Evolutionary conservation across 2,113 vertebrate species (phyloP).

Genomic region (Oostethus manadensis): DNA sequence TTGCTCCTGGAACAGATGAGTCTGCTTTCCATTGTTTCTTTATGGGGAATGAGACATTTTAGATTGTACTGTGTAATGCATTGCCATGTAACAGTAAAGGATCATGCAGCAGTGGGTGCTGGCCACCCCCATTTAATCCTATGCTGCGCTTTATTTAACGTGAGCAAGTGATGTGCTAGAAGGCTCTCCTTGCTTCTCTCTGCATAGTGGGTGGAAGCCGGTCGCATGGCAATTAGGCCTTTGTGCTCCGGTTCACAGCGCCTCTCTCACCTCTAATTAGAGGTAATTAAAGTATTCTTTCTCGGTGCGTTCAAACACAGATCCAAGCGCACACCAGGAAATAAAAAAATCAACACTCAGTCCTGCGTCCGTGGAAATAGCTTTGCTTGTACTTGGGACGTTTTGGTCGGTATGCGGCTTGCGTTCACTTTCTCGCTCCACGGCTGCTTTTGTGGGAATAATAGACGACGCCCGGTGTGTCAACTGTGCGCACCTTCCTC

Average conservation of each 20-base stretch:
- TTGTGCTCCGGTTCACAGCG: constrained; percentile 29
- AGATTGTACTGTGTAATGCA: not conserved
- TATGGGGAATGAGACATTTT: too few relatives aligned
- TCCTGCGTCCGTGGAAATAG: not conserved
- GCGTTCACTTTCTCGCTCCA: too few relatives aligned
- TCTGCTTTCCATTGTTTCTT: not conserved
- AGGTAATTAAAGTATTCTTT: constrained; percentile 43
- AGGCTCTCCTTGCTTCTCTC: constrained; percentile 13
- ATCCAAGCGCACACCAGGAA: constrained; percentile 8
- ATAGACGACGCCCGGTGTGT: not conserved
- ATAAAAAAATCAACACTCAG: not conserved
- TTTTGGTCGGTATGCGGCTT: too few relatives aligned
- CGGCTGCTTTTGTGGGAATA: not conserved
- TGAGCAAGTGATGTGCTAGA: constrained; percentile 9
- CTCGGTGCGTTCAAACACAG: not conserved
- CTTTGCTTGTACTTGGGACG: too few relatives aligned
- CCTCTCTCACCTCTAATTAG: constrained; percentile 37
- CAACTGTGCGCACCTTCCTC: not conserved
- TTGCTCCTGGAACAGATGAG: too few relatives aligned
- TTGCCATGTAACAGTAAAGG: not conserved
- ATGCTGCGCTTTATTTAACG: not conserved
- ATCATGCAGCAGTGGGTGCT: not conserved
- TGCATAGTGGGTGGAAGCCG: constrained; percentile 11
- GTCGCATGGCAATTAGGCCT: constrained; percentile 28
- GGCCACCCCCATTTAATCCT: not conserved